Base-by-base conservation (phyloP, 2,797 vertebrate genomes). In the Bucorvus abyssinicus region DNA sequence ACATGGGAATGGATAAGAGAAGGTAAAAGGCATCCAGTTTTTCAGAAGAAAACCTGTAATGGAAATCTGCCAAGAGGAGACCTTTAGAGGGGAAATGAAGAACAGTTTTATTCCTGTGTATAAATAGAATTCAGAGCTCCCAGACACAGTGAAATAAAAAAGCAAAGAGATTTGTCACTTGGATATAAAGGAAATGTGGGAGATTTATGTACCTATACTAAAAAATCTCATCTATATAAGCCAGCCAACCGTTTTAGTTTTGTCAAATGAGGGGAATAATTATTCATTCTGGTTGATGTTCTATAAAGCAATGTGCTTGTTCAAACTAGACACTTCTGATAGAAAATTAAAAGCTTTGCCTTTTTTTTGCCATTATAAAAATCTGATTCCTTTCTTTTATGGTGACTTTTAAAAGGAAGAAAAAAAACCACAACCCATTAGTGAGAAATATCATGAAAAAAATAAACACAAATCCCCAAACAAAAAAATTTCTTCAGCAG, bases 61-160 rank as follows among this genome's bases (percentile, higher is more conserved):
- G 82, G 68, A 84, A 61, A 87, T 79, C 47, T 93, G 69, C 85
- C 70, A 91, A 85, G 85, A 77, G 6, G 14, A 90, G 22, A 90
- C 89, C 73, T 88, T 87, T 71, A 80, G 53, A 21, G 71, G 32
- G 45, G n/a, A 96, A 89, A 89, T 55, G 50, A 81, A 75, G 50
- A 94, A 56, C 30, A 60, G 49, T 78, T 91, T 84, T 77, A 93
- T 87, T 91, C 52, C 34, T 76, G 23, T 69, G 22, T 81, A 91
- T 87, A 94, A 94, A 93, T 65, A 91, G 89, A 93, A 95, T 92
- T 89, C 76, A 90, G 90, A 89, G 84, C 63, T 94, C 45, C 53
- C 49, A 76, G 89, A 95, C 67, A 67, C 7, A 81, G 14, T 74
- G 77, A 83, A 73, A 56, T 80, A 70, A 84, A 89, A 87, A 79